Evolutionary conservation across 2,888 invertebrate species (phyloP), one percentile per base, ranked within the genome.

Genomic region (Synergus itoensis): DNA sequence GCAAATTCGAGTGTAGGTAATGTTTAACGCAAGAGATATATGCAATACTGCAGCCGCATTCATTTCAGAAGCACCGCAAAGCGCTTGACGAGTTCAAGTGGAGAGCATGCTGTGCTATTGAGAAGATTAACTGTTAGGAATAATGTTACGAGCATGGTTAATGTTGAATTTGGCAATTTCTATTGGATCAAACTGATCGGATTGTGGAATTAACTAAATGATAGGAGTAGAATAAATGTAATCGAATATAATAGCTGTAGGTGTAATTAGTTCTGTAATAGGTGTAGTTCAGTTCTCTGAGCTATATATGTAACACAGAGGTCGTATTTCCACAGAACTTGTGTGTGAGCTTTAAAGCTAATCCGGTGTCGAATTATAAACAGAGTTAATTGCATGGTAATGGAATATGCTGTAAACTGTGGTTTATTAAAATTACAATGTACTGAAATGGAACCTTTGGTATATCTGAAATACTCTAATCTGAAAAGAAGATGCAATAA

Each of bases 41-140:
- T 63, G 62, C 41, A 57, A 82, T 77, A 60, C 63, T 79, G 63
- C 75, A 69, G 69, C 78, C 77, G 48, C 64, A 77, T 77, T 62
- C 45, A 63, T 45, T 63, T 77, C 12, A 9, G 9, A 45, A 45
- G 21, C 12, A 62, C 43, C n/a, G 36, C 62, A 64, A 77, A 63
- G 77, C 77, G n/a, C 16, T 64, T 28, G n/a, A 36, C n/a, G 21
- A 53, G n/a, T 53, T 73, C 21, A 48, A 21, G 48, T 73, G 53
- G 48, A 73, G 8, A 73, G 53, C 73, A 73, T 73, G 73, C 73
- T 73, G 73, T 53, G 48, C 69, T 53, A 16, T 53, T n/a, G 11
- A 53, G 48, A 73, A 36, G 48, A 73, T 53, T 53, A 73, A 28
- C 53, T 48, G n/a, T n/a, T 36, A 36, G 45, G n/a, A 73, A 16